These are phyloP conservation scores for Neotoxoptera formosana DNA, from an alignment of 1,140 invertebrate genomes.

Conservation along the genomic window DNA sequence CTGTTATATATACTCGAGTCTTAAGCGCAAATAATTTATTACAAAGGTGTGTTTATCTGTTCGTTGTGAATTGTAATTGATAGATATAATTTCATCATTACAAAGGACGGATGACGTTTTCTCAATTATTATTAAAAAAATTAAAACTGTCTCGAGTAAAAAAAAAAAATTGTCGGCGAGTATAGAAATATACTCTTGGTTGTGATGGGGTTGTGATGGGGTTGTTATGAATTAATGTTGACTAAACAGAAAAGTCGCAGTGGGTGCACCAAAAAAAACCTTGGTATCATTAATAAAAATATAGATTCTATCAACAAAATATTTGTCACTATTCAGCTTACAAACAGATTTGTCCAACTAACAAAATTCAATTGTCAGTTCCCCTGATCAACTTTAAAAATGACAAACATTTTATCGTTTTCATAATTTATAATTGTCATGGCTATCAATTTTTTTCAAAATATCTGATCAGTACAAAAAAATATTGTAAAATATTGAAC, in stretches of 20 bases:
- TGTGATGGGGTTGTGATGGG: not conserved
- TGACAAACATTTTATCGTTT: too few relatives aligned
- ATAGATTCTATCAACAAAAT: too few relatives aligned
- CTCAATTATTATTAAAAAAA: not conserved
- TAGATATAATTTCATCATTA: not conserved
- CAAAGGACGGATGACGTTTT: not conserved
- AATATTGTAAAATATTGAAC: too few relatives aligned
- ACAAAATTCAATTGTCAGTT: too few relatives aligned
- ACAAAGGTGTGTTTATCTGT: not conserved
- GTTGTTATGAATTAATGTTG: not conserved
- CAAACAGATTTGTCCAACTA: too few relatives aligned
- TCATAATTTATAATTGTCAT: too few relatives aligned
- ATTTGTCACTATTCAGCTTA: too few relatives aligned
- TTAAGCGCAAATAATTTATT: not conserved
- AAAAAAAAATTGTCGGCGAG: not conserved
- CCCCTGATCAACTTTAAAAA: too few relatives aligned
- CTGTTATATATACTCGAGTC: not conserved
- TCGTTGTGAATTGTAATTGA: not conserved
- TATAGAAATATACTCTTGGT: not conserved
- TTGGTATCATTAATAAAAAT: too few relatives aligned
- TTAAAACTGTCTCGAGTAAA: not conserved
- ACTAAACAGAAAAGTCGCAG: not conserved
- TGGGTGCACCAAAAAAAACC: too few relatives aligned
- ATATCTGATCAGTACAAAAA: too few relatives aligned
- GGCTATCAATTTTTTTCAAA: too few relatives aligned